Evolutionary conservation across 2,797 vertebrate species (phyloP).

Genomic region (Anableps anableps): DNA sequence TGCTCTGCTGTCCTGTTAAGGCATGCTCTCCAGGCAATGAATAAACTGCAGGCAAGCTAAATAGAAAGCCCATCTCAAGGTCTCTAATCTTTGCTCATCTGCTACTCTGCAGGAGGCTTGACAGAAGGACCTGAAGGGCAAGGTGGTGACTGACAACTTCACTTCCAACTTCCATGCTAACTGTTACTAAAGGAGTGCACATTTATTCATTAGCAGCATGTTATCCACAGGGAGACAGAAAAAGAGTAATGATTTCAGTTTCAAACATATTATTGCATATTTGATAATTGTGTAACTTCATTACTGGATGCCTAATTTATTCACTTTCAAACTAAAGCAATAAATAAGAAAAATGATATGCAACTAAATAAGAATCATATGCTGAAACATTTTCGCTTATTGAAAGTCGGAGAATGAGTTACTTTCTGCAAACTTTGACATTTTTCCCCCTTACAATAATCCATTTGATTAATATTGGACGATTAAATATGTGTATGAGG

Average conservation of each 20-base stretch:
- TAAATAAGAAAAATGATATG: conserved; percentile 16
- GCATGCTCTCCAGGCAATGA: conserved; percentile 49
- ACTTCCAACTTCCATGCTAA: conserved; percentile 32
- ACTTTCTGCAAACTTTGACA: conserved; percentile 41
- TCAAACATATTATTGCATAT: conserved; percentile 6
- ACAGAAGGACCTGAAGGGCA: conserved; percentile 12
- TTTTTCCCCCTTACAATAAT: neutral
- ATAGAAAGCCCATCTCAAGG: conserved; percentile 25
- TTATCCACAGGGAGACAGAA: conserved; percentile 48
- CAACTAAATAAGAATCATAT: conserved; percentile 13
- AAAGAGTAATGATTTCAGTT: conserved; percentile 24
- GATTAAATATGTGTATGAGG: conserved; percentile 21
- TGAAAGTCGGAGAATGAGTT: conserved; percentile 28
- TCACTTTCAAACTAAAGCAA: conserved; percentile 7
- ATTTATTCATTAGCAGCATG: conserved; percentile 32
- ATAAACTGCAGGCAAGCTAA: conserved; percentile 29
- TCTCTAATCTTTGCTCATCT: conserved; percentile 37
- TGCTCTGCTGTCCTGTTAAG: conserved; percentile 55
- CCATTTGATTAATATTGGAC: conserved; percentile 25
- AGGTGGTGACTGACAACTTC: conserved; percentile 41
- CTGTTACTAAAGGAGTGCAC: conserved; percentile 24
- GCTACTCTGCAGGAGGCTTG: conserved; percentile 37
- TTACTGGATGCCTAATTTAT: neutral
- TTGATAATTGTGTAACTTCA: conserved; percentile 7
- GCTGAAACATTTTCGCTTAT: neutral